Percentiles rank a stretch among this genome's conserved stretches.
These are phyloP conservation scores for Drosophila nigrodunni DNA, from an alignment of 1,140 invertebrate species.

Conservation along the genomic window DNA sequence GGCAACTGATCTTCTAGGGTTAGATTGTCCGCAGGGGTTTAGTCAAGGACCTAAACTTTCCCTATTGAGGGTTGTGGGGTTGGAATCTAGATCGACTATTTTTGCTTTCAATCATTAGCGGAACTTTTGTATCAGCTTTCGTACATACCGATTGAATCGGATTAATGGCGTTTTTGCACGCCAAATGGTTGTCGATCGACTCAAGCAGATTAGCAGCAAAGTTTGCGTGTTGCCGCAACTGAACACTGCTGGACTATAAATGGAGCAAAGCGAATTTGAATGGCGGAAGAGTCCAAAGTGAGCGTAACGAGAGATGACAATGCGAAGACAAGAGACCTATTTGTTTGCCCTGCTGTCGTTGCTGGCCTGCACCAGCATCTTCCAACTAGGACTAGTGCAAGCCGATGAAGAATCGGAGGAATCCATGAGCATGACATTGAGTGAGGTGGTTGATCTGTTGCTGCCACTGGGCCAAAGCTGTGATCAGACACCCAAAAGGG, in stretches of 20 bases:
- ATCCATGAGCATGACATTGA: constrained; percentile 43
- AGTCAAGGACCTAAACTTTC: no score
- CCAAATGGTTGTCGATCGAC: constrained; percentile 3
- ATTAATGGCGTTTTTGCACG: not conserved
- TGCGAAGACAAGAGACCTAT: constrained; percentile 1
- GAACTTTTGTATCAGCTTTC: not conserved
- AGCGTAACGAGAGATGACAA: not conserved
- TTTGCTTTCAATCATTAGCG: no score
- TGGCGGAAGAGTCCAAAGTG: constrained; percentile 1
- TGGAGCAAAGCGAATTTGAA: not conserved
- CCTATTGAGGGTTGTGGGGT: no score
- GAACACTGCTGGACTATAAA: constrained; percentile 1
- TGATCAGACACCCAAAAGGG: constrained; percentile 45
- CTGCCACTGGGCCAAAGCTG: constrained; percentile 59
- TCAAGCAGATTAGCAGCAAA: not conserved
- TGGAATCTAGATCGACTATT: no score
- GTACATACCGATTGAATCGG: not conserved
- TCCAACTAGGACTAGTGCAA: constrained; percentile 13
- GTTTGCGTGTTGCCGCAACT: constrained; percentile 1
- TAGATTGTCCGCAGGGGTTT: no score
- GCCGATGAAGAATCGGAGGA: constrained; percentile 47
- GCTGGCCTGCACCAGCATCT: constrained; percentile 27
- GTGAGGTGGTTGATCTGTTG: constrained; percentile 62
- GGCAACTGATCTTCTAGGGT: no score
- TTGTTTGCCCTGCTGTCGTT: constrained; percentile 8